Base-by-base conservation (phyloP, 2,797 vertebrate species). In the Semaprochilodus insignis region DNA sequence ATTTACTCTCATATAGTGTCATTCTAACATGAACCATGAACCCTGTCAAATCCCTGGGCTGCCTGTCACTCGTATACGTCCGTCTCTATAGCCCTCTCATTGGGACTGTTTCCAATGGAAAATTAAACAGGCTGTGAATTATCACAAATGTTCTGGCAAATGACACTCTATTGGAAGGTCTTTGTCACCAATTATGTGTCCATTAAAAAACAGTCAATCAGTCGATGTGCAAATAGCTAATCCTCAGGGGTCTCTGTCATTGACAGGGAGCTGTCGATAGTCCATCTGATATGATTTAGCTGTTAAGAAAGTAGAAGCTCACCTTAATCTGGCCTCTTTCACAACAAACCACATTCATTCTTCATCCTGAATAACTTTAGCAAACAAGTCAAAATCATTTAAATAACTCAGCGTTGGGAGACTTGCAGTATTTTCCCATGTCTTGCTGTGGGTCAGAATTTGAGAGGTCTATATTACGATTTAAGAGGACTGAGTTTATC, bases 151-250 rank as follows among this genome's bases (percentile, higher is more conserved):
- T 92, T 93, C 93, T 91, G 93, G 93, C 94, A 94, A 95, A 94
- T 96, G 96, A 95, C 95, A 96, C 95, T 97, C 96, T 92, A 96
- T 97, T 95, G 95, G 94, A 97, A 97, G 95, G 95, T 96, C 97
- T 97, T 97, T 98, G 96, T 97, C 96, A 97, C 97, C 97, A 98
- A 98, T 99, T 98, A 98, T 95, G 92, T 98, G 97, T 98, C 97
- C 97, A 98, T 99, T 99, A 98, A 99, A 95, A 94, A 96, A 94
- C 94, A 97, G 97, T 99, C 97, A 98, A 97, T 98, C 97, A 97
- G 96, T 94, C 95, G 93, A 92, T 95, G 95, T 96, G 96, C 96
- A 96, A 97, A 96, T 95, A 96, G 94, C 93, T 92, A 92, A 93
- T 93, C 96, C 95, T 97, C 97, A 93, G 87, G 89, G 96, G 95